Percentiles rank a stretch among this genome's conserved stretches.
Conservation (phyloP, 2,888 invertebrate species). For the Panzeria rudis region DNA sequence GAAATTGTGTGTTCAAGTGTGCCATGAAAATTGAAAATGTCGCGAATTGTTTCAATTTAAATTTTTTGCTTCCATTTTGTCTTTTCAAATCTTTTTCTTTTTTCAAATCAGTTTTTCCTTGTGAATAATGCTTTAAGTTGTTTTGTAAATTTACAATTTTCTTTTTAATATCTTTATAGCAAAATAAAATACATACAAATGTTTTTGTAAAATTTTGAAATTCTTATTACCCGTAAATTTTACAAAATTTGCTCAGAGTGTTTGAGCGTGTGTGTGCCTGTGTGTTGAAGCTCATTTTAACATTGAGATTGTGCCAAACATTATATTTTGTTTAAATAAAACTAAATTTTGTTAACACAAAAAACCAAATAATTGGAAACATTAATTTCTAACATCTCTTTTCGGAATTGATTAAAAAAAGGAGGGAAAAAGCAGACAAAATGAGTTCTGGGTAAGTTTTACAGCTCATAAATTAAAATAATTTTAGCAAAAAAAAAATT, state of each 20-base stretch:
- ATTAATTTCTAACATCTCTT: background rate
- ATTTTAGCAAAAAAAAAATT: constrained; percentile 14
- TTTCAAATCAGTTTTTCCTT: background rate
- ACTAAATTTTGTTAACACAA: constrained; percentile 19
- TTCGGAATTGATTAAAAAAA: constrained; percentile 12
- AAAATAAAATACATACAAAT: constrained; percentile 19
- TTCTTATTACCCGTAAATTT: constrained; percentile 23
- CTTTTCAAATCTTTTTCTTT: background rate
- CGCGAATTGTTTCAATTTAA: background rate
- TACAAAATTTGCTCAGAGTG: constrained; percentile 19
- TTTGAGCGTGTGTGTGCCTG: background rate
- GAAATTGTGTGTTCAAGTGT: constrained; percentile 14
- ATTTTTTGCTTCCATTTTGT: background rate
- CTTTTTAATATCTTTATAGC: constrained; percentile 7
- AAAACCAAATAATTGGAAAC: constrained; percentile 10
- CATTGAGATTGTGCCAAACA: constrained; percentile 40
- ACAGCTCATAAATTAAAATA: constrained; percentile 4
- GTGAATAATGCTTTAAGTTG: background rate
- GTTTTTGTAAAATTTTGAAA: constrained; percentile 44
- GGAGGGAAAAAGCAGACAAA: constrained; percentile 22
- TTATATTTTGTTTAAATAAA: constrained; percentile 22
- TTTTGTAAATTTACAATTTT: constrained; percentile 12
- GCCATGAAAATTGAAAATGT: constrained; percentile 1
- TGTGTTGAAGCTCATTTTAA: background rate
- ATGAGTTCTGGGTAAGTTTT: constrained; percentile 71